Conservation (phyloP, 2,797 vertebrate genomes). For the Macropus fuliginosus region DNA sequence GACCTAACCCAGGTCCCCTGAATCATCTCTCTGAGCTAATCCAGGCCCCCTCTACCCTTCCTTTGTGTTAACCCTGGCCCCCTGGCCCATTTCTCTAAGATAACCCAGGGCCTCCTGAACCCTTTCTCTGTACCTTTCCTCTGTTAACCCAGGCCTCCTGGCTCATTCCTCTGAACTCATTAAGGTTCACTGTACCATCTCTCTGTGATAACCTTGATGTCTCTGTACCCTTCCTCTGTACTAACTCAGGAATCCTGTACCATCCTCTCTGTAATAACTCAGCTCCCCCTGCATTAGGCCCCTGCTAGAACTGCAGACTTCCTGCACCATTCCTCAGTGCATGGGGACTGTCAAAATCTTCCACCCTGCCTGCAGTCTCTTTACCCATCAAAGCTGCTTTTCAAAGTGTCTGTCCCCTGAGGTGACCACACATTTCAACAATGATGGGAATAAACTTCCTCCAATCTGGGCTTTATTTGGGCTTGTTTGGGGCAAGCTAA, state of each 20-base stretch:
- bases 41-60: background rate
- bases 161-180: background rate
- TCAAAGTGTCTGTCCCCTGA: background rate
- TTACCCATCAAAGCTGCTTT: background rate
- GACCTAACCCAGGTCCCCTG: background rate
- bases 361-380: background rate
- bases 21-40: background rate
- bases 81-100: background rate
- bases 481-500: background rate
- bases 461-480: background rate
- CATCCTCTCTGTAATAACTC: background rate
- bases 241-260: background rate
- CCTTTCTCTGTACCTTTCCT: background rate
- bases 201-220: background rate
- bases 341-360: background rate
- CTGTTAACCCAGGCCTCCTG: background rate
- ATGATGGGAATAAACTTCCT: background rate
- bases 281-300: background rate
- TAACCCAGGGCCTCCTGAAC: background rate
- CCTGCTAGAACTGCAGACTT: background rate
- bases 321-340: background rate
- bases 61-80: background rate
- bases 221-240: background rate
- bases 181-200: background rate
- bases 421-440: background rate